Base-by-base conservation (phyloP, 1,140 invertebrate genomes). In the Panagrolaimus sp. region DNA sequence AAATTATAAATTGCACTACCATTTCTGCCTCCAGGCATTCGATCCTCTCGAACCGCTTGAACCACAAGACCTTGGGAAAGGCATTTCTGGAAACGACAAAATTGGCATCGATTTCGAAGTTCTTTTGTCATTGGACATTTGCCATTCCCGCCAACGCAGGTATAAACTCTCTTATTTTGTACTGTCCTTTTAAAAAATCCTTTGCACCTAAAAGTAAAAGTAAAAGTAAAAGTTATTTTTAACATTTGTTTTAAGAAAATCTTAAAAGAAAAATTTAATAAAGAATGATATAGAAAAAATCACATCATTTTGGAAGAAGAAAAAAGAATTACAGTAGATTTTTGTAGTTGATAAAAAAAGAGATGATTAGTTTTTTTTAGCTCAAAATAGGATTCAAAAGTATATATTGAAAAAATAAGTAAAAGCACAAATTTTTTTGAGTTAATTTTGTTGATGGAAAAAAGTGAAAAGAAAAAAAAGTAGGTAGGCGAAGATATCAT, bases 1-100 rank as follows among this genome's bases (percentile, higher is more conserved):
- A 98, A 87, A 85, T 97, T 98, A 85, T 98, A 98, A 52, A 98
- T 95, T 68, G 94, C 94, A 63, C 94, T 94, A 73, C 93, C 96
- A 87, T 96, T 98, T 73, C 96, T 88, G 32, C 96, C 96, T 63
- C 96, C 96, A 43, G 96, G 93, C 91, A 98, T 98, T 79, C 96
- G 88, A 86, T 99, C 96, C 85, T 96, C 93, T 81, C 96, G 87
- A 65, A 99, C 95, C 78, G 96, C 96, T 89, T 96, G 94, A 82
- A 97, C 88, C 71, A 96, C 94, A 95, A 99, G 98, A 83, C 95
- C 94, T 87, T 98, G 91, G 83, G 92, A 89, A 71, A 98, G 91
- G 86, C 96, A 98, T 85, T 98, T 98, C 86, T 98, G 96, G 85
- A 96, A 98, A 70, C 96, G 89, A 86, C 96, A 68, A 45, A 43